Base-by-base conservation (phyloP, 2,113 vertebrate species). In the Myotis brandtii region DNA sequence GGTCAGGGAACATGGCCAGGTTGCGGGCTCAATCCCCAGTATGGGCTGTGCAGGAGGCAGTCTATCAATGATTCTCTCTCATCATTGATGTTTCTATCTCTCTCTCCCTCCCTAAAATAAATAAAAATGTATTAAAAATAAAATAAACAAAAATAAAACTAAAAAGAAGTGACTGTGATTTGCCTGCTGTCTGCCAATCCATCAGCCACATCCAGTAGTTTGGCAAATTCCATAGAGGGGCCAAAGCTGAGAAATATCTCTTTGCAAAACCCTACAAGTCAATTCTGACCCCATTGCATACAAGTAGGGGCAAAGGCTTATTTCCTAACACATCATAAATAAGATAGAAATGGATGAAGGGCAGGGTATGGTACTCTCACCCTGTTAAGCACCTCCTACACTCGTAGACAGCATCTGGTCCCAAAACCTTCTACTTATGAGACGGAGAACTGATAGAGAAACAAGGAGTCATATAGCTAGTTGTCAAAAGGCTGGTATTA, bases 91-190 rank as follows among this genome's bases (percentile, higher is more conserved):
- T 62, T 25, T 62, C 56, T 62, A 11, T 62, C 56, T 62, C 56
- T 62, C 59, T 62, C 59, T 62, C 59, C 25, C 59, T 27, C 25
- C 25, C 59, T 62, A 23, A 62, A 25, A 62, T 56, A 56, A 56
- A 56, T 27, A 62, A 62, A 62, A 62, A 62, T 62, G 25, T 62
- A 62, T 62, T 62, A 27, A 62, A 59, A 59, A 59, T 59, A 59
- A 59, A 25, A 59, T 23, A 59, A 56, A 56, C 54, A 56, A 56
- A 56, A 56, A 56, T 23, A 56, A 23, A 56, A 59, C 21, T 64
- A 84, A 80, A 85, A 86, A 96, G 50, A 97, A 43, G 70, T 16
- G 37, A 83, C 10, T 64, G 46, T 59, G 46, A 92, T 86, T 56
- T 95, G 81, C 43, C 56, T 77, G 11, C 32, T 82, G 5, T 83